phyloP scores from a whole-genome alignment of 2,888 invertebrate species.

The Philereme transversata region DNA sequence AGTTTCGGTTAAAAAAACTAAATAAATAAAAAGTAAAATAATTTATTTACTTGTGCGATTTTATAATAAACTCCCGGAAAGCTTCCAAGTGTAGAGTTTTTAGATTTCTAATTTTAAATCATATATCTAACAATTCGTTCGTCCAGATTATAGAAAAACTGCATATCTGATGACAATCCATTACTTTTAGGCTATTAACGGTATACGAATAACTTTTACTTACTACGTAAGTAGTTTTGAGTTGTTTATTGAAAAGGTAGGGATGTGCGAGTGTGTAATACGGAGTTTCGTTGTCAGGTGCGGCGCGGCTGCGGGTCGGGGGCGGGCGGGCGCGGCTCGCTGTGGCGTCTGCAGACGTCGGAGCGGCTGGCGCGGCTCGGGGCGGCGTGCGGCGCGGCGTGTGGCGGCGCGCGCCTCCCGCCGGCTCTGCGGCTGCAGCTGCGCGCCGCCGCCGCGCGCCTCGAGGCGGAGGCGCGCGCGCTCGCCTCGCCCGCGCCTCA shows the following conservation, averaged over 20 bases:
- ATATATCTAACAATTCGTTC: too few species aligned
- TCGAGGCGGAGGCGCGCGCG: slow-evolving; percentile 70
- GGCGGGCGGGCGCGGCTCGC: slow-evolving; percentile 64
- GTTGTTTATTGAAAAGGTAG: not conserved
- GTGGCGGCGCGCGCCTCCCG: slow-evolving; percentile 89
- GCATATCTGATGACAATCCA: too few species aligned
- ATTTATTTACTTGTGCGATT: too few species aligned
- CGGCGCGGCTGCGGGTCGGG: slow-evolving; percentile 23
- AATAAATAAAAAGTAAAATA: too few species aligned
- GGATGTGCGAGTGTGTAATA: slow-evolving; percentile 45
- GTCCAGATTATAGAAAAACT: too few species aligned
- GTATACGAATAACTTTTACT: too few species aligned
- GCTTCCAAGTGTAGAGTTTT: too few species aligned
- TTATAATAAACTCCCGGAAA: too few species aligned
- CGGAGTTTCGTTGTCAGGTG: slow-evolving; percentile 53
- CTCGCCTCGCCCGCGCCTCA: slow-evolving; percentile 64
- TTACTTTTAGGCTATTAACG: too few species aligned
- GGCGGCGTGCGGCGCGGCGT: slow-evolving; percentile 92
- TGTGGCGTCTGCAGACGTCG: slow-evolving; percentile 75
- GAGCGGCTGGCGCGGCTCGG: slow-evolving; percentile 89
- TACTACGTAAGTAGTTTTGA: too few species aligned
- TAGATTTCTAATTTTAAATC: too few species aligned
- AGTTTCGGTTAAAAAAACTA: too few species aligned
- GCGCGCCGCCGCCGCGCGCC: slow-evolving; percentile 56
- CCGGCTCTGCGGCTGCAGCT: slow-evolving; percentile 82